Percentiles rank a stretch among this genome's conserved stretches.
Evolutionary conservation across 2,113 vertebrate genomes (phyloP).

Genomic region (Pedetes capensis): DNA sequence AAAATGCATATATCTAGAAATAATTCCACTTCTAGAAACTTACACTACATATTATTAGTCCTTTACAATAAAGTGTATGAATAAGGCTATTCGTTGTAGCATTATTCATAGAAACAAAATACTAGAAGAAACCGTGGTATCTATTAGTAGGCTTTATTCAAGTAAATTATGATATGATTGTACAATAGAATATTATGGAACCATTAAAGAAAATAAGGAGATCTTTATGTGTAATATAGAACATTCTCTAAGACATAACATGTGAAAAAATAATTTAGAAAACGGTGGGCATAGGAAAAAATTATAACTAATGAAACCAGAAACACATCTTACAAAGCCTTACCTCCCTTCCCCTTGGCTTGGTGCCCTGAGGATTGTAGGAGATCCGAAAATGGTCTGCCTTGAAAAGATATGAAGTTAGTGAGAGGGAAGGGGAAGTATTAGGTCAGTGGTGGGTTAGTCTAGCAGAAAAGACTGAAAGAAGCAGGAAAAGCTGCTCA

Average conservation of each 20-base stretch:
- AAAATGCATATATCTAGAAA: neutral
- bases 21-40: neutral
- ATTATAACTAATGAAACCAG: neutral
- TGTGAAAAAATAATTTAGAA: neutral
- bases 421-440: neutral
- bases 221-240: neutral
- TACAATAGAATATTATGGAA: neutral
- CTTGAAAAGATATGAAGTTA: neutral
- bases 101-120: neutral
- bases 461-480: neutral
- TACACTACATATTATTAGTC: neutral
- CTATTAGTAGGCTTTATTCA: neutral
- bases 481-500: neutral
- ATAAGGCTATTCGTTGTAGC: neutral
- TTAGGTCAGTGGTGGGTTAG: neutral
- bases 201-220: neutral
- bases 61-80: neutral
- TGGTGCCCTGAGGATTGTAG: neutral
- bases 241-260: neutral
- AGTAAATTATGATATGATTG: neutral
- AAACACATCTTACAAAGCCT: conserved; percentile 5
- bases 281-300: neutral
- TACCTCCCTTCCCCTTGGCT: neutral
- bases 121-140: neutral
- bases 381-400: neutral